Conservation (phyloP, 2,888 invertebrate species). For the Gibbula magus region DNA sequence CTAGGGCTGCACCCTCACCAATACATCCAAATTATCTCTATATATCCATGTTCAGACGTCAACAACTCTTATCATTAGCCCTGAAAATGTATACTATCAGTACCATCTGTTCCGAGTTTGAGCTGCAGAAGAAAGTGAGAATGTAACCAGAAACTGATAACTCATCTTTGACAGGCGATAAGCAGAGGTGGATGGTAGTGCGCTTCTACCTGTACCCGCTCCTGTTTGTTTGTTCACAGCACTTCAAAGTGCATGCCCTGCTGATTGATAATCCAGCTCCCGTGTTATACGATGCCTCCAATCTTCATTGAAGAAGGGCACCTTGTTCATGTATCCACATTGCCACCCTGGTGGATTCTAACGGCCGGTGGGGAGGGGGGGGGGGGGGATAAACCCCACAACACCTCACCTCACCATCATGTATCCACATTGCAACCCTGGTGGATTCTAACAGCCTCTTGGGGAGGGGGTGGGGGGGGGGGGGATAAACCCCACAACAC, state of each 20-base stretch:
- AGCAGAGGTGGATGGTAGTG: neutral
- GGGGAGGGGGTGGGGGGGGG: too few relatives aligned
- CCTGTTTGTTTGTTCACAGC: neutral
- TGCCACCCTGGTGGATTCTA: neutral
- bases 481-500: too few relatives aligned
- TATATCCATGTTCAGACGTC: neutral
- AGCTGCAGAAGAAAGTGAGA: neutral
- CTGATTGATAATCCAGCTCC: conserved; percentile 10
- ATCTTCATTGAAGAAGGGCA: neutral
- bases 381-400: too few relatives aligned
- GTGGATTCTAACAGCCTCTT: too few relatives aligned
- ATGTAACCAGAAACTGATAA: conserved; percentile 1
- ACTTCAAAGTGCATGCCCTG: neutral
- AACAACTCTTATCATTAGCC: neutral
- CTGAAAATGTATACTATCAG: neutral
- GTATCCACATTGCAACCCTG: too few relatives aligned
- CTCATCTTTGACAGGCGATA: conserved; percentile 13
- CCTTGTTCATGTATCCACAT: neutral
- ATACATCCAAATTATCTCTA: neutral
- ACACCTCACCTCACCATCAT: too few relatives aligned
- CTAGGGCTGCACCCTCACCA: neutral
- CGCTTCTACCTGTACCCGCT: neutral
- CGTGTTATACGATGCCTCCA: neutral
- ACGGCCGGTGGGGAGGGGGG: too few relatives aligned
- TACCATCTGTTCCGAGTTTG: neutral